These are phyloP conservation scores for Mesorhabditis belari DNA, from an alignment of 2,888 invertebrate species.

Conservation along the genomic window DNA sequence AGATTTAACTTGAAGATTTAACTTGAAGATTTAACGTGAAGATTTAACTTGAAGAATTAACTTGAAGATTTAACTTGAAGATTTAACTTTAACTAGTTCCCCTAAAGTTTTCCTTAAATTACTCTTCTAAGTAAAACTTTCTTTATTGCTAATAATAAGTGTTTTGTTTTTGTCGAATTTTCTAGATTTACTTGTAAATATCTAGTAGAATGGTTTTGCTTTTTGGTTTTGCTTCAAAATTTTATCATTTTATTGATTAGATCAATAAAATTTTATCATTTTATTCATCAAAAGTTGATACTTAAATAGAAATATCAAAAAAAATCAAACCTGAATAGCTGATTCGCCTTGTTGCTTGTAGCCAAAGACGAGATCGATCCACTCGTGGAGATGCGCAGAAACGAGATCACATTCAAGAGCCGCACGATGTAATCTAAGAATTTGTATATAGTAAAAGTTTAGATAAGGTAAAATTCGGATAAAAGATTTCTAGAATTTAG, in stretches of 20 bases:
- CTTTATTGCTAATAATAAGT: not conserved
- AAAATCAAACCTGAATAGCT: slow-evolving; percentile 28
- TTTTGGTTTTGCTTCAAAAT: too few relatives aligned
- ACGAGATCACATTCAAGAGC: slow-evolving; percentile 95
- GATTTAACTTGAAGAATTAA: too few relatives aligned
- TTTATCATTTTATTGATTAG: not conserved
- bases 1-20: too few relatives aligned
- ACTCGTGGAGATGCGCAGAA: slow-evolving; percentile 90
- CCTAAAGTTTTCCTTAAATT: not conserved
- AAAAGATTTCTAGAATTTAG: not conserved
- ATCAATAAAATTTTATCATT: not conserved
- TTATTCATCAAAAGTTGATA: not conserved
- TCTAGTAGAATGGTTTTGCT: not conserved
- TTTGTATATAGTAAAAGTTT: slow-evolving; percentile 3
- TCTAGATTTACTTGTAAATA: not conserved
- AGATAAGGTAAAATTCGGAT: not conserved
- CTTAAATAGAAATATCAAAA: not conserved
- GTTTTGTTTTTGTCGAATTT: not conserved
- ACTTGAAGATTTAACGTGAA: too few relatives aligned
- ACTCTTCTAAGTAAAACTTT: not conserved
- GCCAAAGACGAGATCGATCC: slow-evolving; percentile 98
- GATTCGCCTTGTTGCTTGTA: slow-evolving; percentile 74
- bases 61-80: too few relatives aligned
- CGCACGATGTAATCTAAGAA: slow-evolving; percentile 53
- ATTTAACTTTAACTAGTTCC: not conserved